Evolutionary conservation across 2,888 invertebrate species (phyloP).

Genomic region (Sicus ferrugineus): DNA sequence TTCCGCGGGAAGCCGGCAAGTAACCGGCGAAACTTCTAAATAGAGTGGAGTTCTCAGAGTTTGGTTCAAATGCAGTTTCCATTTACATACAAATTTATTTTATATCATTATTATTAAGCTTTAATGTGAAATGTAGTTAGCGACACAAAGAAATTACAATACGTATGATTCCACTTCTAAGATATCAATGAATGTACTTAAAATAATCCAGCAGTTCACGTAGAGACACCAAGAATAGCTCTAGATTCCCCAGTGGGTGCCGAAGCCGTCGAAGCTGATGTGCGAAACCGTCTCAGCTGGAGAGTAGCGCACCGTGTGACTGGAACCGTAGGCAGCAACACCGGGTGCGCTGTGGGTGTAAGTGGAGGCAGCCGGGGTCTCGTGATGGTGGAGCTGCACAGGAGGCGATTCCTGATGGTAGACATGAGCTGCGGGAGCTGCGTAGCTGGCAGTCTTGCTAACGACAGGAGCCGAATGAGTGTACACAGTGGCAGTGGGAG

Average conservation of each 20-base stretch:
- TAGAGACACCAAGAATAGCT: no score
- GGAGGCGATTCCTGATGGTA: conserved; percentile 39
- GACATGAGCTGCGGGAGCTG: conserved; percentile 9
- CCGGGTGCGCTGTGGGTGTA: conserved; percentile 59
- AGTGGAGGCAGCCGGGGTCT: conserved; percentile 45
- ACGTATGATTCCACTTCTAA: no score
- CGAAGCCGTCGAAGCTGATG: conserved; percentile 71
- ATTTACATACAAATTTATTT: no score
- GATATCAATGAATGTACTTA: no score
- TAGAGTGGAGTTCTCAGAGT: no score
- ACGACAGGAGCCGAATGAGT: conserved; percentile 39
- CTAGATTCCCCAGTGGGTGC: conserved; percentile 73
- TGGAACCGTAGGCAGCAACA: conserved; percentile 56
- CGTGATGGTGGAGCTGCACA: conserved; percentile 32
- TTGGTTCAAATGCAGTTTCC: no score
- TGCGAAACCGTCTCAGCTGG: conserved; percentile 73
- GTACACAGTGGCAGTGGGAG: conserved; percentile 48
- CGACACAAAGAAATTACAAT: no score
- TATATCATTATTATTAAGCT: no score
- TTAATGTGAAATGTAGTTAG: no score
- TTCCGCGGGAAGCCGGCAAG: no score
- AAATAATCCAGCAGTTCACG: no score
- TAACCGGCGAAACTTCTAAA: no score
- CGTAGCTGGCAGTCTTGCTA: conserved; percentile 26
- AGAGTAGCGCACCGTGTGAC: conserved; percentile 63